Base-by-base conservation (phyloP, 2,113 vertebrate species). In the Anguilla rostrata region DNA sequence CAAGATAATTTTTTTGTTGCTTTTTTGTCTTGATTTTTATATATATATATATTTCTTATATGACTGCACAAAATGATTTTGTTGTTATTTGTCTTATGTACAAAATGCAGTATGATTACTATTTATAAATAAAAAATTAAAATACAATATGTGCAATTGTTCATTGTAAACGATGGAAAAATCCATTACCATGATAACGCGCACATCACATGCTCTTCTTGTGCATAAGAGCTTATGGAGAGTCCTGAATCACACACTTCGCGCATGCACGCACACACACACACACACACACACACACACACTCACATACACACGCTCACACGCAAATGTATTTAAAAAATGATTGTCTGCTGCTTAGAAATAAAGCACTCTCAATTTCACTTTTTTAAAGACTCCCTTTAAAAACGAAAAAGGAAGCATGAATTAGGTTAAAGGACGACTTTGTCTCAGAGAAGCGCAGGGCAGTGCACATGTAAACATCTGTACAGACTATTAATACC, bases 61-160 rank as follows among this genome's bases (percentile, higher is more conserved):
- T 94, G 90, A 92, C 91, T 91, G 88, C 92, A 94, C 90, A 91
- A 91, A 96, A 94, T 92, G 87, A 91, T 87, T 0, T 90, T 96
- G 96, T 97, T 96, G 95, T 95, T 94, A 96, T 95, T 94, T 40
- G 94, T 97, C 95, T 96, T 96, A 96, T 96, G 94, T 98, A 97
- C 96, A 94, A 97, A 53, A 97, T 95, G 93, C 96, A 95, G 97
- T 98, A 98, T 97, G 96, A 96, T 96, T 97, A 95, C 97, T 98
- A 99, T 99, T 99, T 99, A 99, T 99, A 96, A 97, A 96, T 94
- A 98, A 98, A 97, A 96, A 91, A 91, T 82, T 14, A 80, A 88
- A 90, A 86, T 84, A 63, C 91, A 92, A 56, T 92, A 92, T 20
- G 26, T 93, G 91, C 89, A 71, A 20, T 34, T 82, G n/a, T 22